Evolutionary conservation across 2,113 vertebrate genomes (phyloP).

Genomic region (Platichthys flesus): DNA sequence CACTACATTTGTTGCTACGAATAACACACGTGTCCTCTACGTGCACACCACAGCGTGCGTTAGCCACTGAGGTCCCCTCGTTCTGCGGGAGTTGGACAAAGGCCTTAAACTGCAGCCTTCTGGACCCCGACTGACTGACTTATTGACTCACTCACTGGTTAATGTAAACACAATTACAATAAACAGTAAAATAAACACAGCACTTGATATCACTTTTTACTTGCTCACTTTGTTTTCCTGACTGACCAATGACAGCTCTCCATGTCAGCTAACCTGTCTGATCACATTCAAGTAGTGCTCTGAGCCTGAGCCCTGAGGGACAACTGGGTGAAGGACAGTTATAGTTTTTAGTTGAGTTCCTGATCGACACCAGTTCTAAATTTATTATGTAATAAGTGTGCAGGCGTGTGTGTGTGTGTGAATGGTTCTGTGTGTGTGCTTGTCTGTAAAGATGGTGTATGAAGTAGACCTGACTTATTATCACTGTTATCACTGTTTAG

Average conservation of each 20-base stretch:
- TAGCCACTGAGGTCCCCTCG: conserved; percentile 6
- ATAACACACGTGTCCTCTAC: background rate
- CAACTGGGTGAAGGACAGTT: background rate
- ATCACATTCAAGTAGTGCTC: conserved; percentile 44
- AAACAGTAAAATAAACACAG: conserved; percentile 38
- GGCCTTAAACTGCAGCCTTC: conserved; percentile 20
- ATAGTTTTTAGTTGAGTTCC: conserved; percentile 29
- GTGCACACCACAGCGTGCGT: background rate
- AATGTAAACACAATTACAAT: background rate
- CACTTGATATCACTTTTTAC: conserved; percentile 37
- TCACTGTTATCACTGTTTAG: conserved; percentile 69
- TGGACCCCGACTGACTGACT: background rate
- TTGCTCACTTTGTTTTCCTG: conserved; percentile 10
- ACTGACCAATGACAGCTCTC: conserved; percentile 4
- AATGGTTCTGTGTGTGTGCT: background rate
- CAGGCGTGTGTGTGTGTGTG: background rate
- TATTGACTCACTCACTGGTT: conserved; percentile 1
- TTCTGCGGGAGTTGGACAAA: background rate
- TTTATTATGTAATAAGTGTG: conserved; percentile 32
- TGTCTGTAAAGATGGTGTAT: conserved; percentile 50
- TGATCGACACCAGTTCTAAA: conserved; percentile 24
- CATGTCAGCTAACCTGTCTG: conserved; percentile 21
- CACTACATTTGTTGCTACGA: conserved; percentile 4
- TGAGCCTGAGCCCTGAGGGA: conserved; percentile 16
- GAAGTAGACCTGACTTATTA: conserved; percentile 63